Percentiles rank a stretch among this genome's conserved stretches.
phyloP scores from a whole-genome alignment of 2,888 invertebrate species.

The Coelopa pilipes region DNA sequence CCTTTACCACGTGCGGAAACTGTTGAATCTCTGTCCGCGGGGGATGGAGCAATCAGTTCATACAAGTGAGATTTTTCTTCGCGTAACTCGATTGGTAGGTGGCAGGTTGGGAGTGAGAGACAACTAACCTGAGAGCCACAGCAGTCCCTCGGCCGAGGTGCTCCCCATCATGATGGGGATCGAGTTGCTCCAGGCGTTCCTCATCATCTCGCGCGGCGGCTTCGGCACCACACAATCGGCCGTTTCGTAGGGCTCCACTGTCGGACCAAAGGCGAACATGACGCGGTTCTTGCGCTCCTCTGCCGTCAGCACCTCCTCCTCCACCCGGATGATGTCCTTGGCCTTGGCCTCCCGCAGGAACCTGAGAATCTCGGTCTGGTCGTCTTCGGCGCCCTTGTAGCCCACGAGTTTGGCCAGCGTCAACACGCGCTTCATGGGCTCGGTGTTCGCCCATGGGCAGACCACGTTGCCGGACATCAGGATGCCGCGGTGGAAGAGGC shows the following conservation, averaged over 20 bases:
- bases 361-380: conserved; percentile 51
- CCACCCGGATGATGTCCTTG: conserved; percentile 55
- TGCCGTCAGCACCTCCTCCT: conserved; percentile 55
- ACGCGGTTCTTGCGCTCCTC: conserved; percentile 54
- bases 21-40: too few species aligned
- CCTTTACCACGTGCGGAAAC: conserved; percentile 36
- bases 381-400: conserved; percentile 63
- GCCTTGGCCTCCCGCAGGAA: conserved; percentile 60
- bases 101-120: too few species aligned
- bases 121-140: conserved; percentile 54
- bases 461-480: conserved; percentile 61
- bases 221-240: conserved; percentile 62
- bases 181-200: conserved; percentile 62
- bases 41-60: too few species aligned
- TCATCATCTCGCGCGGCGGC: conserved; percentile 59
- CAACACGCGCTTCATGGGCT: conserved; percentile 50
- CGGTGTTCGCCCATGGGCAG: conserved; percentile 55
- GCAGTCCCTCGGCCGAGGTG: conserved; percentile 62
- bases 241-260: conserved; percentile 60
- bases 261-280: conserved; percentile 61
- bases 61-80: too few species aligned
- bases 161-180: conserved; percentile 64
- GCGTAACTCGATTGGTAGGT: too few species aligned
- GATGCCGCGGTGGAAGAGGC: conserved; percentile 63
- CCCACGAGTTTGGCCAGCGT: conserved; percentile 60